These are phyloP conservation scores for Prorops nasuta DNA, from an alignment of 1,140 invertebrate species.

Conservation along the genomic window DNA sequence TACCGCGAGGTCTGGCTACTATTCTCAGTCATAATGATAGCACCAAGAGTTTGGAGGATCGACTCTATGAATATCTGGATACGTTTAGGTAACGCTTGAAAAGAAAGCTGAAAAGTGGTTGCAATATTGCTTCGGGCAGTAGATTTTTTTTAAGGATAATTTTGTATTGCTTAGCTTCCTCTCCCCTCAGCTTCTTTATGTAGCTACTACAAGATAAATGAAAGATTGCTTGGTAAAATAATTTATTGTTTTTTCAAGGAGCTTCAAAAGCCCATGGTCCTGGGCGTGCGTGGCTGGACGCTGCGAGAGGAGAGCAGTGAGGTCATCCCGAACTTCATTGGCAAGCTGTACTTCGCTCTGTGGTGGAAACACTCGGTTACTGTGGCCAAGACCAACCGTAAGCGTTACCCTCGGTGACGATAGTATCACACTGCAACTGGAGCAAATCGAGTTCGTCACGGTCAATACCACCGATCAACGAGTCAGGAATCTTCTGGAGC, in stretches of 20 bases:
- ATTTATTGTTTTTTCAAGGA: no score
- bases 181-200: no score
- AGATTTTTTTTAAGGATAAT: no score
- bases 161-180: no score
- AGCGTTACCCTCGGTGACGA: slow-evolving; percentile 41
- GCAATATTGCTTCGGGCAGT: no score
- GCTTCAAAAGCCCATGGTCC: slow-evolving; percentile 53
- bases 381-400: slow-evolving; percentile 51
- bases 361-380: slow-evolving; percentile 44
- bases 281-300: slow-evolving; percentile 50
- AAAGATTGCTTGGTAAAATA: no score
- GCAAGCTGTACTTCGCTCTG: slow-evolving; percentile 50
- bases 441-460: slow-evolving; percentile 52
- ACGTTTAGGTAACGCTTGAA: slow-evolving; percentile 46
- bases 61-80: slow-evolving; percentile 34
- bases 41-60: slow-evolving; percentile 32
- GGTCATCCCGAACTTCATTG: slow-evolving; percentile 44
- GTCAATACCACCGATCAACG: slow-evolving; percentile 50
- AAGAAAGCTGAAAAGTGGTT: no score
- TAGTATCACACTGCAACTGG: slow-evolving; percentile 42
- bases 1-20: slow-evolving; percentile 39
- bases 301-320: slow-evolving; percentile 49
- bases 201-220: no score
- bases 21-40: slow-evolving; percentile 39
- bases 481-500: slow-evolving; percentile 51